Conservation (phyloP, 1,140 invertebrate genomes). For the Cylas formicarius region DNA sequence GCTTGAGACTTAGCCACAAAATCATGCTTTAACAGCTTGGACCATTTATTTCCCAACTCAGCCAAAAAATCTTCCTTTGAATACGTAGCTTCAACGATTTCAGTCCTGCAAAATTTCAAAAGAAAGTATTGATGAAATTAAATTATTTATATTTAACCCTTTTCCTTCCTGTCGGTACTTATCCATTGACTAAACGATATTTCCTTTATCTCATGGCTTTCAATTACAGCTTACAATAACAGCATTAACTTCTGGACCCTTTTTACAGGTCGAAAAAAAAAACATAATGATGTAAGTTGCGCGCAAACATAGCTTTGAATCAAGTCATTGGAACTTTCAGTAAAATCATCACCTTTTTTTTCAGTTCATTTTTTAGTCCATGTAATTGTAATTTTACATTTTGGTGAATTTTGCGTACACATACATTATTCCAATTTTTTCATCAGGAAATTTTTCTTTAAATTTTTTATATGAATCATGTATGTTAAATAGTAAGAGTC, state of each 20-base stretch:
- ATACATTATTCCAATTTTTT: constrained; percentile 7
- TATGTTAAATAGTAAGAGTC: constrained; percentile 7
- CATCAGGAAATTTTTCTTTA: constrained; percentile 6
- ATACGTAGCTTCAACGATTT: constrained; percentile 6
- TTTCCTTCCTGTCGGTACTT: constrained; percentile 3
- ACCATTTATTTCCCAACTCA: constrained; percentile 4
- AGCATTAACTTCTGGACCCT: constrained; percentile 5
- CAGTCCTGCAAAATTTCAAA: constrained; percentile 4
- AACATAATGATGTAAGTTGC: constrained; percentile 7
- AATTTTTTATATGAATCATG: constrained; percentile 7
- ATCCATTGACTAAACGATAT: constrained; percentile 1
- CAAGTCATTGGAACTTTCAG: constrained; percentile 7
- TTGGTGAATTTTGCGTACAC: constrained; percentile 11
- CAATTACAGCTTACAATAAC: not conserved
- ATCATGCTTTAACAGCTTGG: constrained; percentile 3
- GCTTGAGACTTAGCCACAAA: constrained; percentile 6
- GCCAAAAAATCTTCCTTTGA: constrained; percentile 4
- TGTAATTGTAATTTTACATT: constrained; percentile 6
- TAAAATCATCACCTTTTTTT: constrained; percentile 7
- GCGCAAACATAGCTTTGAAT: constrained; percentile 6
- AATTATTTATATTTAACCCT: constrained; percentile 5
- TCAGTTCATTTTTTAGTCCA: constrained; percentile 2
- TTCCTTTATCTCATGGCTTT: not conserved
- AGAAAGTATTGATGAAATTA: constrained; percentile 1
- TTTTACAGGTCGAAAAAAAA: constrained; percentile 1